Evolutionary conservation across 2,797 vertebrate genomes (phyloP), one percentile per base, ranked within the genome.

Genomic region (Gephyroberyx darwinii): DNA sequence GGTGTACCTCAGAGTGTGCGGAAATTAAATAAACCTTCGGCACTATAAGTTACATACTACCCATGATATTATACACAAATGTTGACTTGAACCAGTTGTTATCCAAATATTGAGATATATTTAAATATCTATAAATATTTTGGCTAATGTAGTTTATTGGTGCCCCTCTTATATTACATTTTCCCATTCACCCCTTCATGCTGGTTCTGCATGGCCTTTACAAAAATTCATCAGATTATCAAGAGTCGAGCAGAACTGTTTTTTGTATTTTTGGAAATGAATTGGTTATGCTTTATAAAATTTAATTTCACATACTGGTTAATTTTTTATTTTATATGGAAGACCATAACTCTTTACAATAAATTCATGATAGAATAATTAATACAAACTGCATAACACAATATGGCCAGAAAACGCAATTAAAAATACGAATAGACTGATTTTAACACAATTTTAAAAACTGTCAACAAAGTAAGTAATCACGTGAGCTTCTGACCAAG

Each of bases 401-500:
- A 41, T 10, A 41, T 41, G 10, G 39, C 8, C 12, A 43, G 13
- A 14, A 3, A 4, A 14, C 10, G 41, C 4, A 13, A 43, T 13
- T 14, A 13, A 14, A 43, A 43, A 43, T 43, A 14, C 13, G 12
- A 14, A 43, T 14, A 14, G 41, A 3, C 41, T 43, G 37, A 43
- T 43, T 43, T 43, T 50, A 20, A 6, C 14, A 17, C n/a, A 37
- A 56, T 68, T 31, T 16, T 39, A 2, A 50, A 72, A 70, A 73
- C 4, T 59, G 20, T 19, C 33, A 14, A 3, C 4, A 17, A 50
- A 61, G 47, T 47, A 39, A 33, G 19, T 9, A 45, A 59, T 78
- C 77, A 89, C 74, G 74, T 88, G 84, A 57, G 37, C 67, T 2
- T 20, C 20, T 41, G 57, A 71, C 73, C 81, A 55, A 55, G 52